Percentiles rank a stretch among this genome's conserved stretches.
Conservation (phyloP, 2,888 invertebrate genomes). For the Napeogenes sylphis region DNA sequence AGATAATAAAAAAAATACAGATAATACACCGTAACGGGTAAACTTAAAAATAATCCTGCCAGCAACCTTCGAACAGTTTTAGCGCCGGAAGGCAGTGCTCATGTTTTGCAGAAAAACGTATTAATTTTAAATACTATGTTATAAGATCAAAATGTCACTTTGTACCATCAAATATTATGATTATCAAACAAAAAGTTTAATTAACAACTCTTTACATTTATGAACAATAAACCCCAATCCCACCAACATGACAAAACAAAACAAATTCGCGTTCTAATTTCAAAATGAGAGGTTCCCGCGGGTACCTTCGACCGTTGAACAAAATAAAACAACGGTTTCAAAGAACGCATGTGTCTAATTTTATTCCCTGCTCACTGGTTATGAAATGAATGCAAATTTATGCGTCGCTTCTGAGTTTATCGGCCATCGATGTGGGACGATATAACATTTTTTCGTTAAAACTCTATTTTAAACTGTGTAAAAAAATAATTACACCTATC, state of each 20-base stretch:
- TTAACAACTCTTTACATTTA: neutral
- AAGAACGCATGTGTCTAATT: slow-evolving; percentile 72
- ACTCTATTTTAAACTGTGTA: slow-evolving; percentile 24
- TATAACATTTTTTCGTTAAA: slow-evolving; percentile 34
- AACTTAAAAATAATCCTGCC: slow-evolving; percentile 14
- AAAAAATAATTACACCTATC: slow-evolving; percentile 34
- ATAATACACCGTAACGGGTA: slow-evolving; percentile 26
- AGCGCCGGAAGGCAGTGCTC: slow-evolving; percentile 21
- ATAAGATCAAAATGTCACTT: neutral
- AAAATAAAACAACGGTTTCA: slow-evolving; percentile 62
- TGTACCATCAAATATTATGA: too few relatives aligned
- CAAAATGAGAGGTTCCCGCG: neutral
- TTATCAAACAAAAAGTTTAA: too few relatives aligned
- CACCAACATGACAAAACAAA: neutral
- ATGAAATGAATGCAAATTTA: slow-evolving; percentile 77
- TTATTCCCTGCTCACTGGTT: slow-evolving; percentile 75
- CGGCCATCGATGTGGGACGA: slow-evolving; percentile 45
- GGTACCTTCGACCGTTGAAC: slow-evolving; percentile 46
- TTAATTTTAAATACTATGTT: neutral
- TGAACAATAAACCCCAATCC: neutral
- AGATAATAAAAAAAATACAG: slow-evolving; percentile 17
- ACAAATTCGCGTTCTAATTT: too few relatives aligned
- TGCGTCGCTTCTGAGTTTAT: slow-evolving; percentile 55
- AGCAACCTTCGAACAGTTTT: slow-evolving; percentile 12
- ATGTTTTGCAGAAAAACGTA: slow-evolving; percentile 8